These are phyloP conservation scores for Henricia sp. DNA, from an alignment of 53 echinoderm and acorn worm species.

Conservation along the genomic window DNA sequence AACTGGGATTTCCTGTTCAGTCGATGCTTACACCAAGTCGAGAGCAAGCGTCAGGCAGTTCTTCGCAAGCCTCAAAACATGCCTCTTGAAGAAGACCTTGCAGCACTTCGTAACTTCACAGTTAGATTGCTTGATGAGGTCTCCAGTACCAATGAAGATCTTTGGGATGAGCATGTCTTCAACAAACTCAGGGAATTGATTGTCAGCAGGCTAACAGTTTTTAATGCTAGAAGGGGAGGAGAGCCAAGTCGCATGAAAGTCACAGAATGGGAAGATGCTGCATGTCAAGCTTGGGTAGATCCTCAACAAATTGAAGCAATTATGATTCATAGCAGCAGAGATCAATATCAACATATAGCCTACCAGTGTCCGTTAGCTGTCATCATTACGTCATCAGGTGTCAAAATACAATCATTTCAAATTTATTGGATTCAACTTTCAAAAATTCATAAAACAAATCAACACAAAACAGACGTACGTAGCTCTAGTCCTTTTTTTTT, in stretches of 20 bases:
- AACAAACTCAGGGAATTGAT: not conserved
- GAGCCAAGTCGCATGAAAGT: conserved; percentile 42
- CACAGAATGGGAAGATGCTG: conserved; percentile 55
- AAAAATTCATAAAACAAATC: too few species aligned
- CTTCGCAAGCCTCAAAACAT: conserved; percentile 9
- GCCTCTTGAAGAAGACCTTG: conserved; percentile 24
- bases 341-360: too few species aligned
- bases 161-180: not conserved
- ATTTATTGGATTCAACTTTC: too few species aligned
- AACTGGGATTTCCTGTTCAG: conserved; percentile 36
- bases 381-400: too few species aligned
- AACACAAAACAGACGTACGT: too few species aligned
- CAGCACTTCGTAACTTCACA: not conserved
- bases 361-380: too few species aligned
- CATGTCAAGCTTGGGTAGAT: conserved; percentile 28
- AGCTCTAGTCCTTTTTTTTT: too few species aligned
- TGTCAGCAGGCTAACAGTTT: conserved; percentile 60
- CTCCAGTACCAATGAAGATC: not conserved
- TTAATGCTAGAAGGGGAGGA: conserved; percentile 70
- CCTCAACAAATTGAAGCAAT: not conserved
- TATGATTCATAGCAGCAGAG: too few species aligned
- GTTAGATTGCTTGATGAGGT: not conserved
- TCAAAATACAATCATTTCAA: too few species aligned
- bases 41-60: conserved; percentile 6
- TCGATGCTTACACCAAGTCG: not conserved